Evolutionary conservation across 1,140 invertebrate species (phyloP), one percentile per base, ranked within the genome.

Genomic region (Nephila pilipes): DNA sequence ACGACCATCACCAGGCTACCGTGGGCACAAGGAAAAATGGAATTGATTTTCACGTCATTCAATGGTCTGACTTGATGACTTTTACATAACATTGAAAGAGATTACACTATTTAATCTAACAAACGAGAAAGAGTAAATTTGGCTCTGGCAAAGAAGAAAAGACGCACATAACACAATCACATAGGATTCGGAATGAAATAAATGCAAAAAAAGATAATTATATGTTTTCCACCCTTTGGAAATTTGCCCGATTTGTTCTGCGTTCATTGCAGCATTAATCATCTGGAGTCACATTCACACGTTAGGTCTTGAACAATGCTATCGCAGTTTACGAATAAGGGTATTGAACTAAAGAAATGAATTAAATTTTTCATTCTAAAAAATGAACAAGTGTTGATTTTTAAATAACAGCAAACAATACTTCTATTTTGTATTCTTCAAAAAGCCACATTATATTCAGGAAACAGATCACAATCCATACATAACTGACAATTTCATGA

Each of bases 61-160:
- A 6, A 46, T 46, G 6, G 46, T 46, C 4, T 46, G 38, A 46
- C 38, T 46, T 2, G 38, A 46, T 46, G 1, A 46, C 38, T 46
- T 12, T 75, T 75, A 36, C 69, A 18, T 32, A 75, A 75, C 18
- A 29, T 32, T 22, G 12, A 29, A 75, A 18, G 14, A 75, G 14
- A 75, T 14, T 3, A 29, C 14, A 36, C 29, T 32, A 32, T 75
- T 36, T 75, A 75, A 75, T 75, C 18, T 20, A 29, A 46, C 36
- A 46, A 81, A 25, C 14, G n/a, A n/a, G n/a, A 65, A 65, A 29
- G 32, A 75, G 69, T 75, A 75, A 75, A 75, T 75, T 75, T 75
- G 29, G 69, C 32, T 32, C 69, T 16, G 29, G 18, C 18, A 16
- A 29, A 75, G 29, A 75, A 75, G 29, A 32, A 75, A 75, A 75